Conservation (phyloP, 1,140 invertebrate species). For the Pseudoatta argentina region DNA sequence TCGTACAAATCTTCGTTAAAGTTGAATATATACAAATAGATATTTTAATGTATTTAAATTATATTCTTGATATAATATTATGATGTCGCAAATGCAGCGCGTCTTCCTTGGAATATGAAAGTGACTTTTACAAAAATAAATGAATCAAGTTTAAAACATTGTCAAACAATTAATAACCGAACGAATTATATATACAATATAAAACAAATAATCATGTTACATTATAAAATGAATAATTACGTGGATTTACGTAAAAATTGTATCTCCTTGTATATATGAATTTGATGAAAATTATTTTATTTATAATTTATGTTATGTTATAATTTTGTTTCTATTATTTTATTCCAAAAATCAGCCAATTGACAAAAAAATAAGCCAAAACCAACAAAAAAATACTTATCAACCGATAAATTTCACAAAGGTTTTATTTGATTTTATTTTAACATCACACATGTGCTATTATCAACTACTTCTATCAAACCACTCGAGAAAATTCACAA, state of each 20-base stretch:
- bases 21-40: slow-evolving; percentile 64
- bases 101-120: slow-evolving; percentile 64
- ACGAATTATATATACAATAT: not conserved
- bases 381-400: not conserved
- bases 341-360: not conserved
- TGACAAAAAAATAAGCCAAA: not conserved
- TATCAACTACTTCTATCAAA: slow-evolving; percentile 37
- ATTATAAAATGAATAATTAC: too few relatives aligned
- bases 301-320: not conserved
- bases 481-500: slow-evolving; percentile 23
- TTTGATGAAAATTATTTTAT: not conserved
- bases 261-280: not conserved
- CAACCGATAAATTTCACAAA: slow-evolving; percentile 2
- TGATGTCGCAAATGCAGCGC: not conserved
- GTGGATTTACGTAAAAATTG: not conserved
- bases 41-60: slow-evolving; percentile 65
- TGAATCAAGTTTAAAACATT: slow-evolving; percentile 23
- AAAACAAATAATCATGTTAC: not conserved
- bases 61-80: slow-evolving; percentile 59
- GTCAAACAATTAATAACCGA: not conserved
- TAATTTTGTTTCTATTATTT: slow-evolving; percentile 22
- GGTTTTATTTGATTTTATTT: slow-evolving; percentile 35
- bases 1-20: slow-evolving; percentile 38
- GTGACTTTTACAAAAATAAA: slow-evolving; percentile 70
- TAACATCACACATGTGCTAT: slow-evolving; percentile 31